Conservation (phyloP, 2,797 vertebrate species). For the Coregonus sp. region DNA sequence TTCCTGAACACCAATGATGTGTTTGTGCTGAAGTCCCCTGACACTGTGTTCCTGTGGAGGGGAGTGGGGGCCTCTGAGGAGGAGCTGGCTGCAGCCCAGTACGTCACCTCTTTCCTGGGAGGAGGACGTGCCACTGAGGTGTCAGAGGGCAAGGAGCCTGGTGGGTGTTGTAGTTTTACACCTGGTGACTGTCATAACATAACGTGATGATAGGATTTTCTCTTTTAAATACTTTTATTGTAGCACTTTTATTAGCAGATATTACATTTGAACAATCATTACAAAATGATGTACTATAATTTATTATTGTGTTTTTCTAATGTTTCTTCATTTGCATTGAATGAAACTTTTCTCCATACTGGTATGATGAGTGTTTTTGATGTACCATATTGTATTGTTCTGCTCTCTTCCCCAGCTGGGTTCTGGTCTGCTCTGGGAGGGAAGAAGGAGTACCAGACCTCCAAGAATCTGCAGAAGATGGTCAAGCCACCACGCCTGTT, state of each 20-base stretch:
- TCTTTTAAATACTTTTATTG: background rate
- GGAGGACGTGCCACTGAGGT: slow-evolving; percentile 53
- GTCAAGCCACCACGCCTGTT: slow-evolving; percentile 71
- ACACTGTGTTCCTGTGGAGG: slow-evolving; percentile 63
- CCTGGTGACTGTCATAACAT: too few relatives aligned
- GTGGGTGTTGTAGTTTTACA: slow-evolving; percentile 43
- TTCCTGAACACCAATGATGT: slow-evolving; percentile 77
- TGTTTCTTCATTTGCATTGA: background rate
- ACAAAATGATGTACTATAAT: background rate
- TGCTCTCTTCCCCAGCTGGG: slow-evolving; percentile 41
- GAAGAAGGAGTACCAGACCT: slow-evolving; percentile 74
- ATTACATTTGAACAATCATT: background rate
- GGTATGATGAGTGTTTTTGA: background rate
- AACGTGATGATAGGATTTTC: background rate
- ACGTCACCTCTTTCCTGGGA: slow-evolving; percentile 64
- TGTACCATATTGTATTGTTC: background rate
- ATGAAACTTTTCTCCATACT: background rate
- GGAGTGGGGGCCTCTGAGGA: slow-evolving; percentile 65
- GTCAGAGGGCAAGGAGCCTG: slow-evolving; percentile 69
- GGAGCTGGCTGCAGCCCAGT: slow-evolving; percentile 64
- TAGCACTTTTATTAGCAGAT: background rate
- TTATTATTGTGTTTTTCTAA: background rate
- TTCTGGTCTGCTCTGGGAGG: slow-evolving; percentile 79
- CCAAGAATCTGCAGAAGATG: slow-evolving; percentile 52
- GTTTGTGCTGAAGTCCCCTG: slow-evolving; percentile 73